Percentiles rank a stretch among this genome's conserved stretches.
phyloP scores from a whole-genome alignment of 2,888 invertebrate genomes.

The Drosophila nr. perissopoda region DNA sequence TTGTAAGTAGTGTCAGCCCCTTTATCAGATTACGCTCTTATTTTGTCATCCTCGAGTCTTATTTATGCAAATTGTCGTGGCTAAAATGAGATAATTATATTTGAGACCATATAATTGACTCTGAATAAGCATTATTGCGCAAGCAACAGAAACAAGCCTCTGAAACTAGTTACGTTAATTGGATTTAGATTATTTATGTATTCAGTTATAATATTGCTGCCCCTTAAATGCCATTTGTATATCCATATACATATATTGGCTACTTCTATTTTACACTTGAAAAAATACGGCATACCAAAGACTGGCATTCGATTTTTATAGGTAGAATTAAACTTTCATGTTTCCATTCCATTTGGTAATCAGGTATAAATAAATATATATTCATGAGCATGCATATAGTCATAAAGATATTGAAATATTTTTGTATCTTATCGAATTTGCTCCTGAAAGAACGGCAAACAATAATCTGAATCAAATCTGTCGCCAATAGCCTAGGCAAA shows the following conservation, averaged over 20 bases:
- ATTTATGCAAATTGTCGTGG: constrained; percentile 19
- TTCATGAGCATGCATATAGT: neutral
- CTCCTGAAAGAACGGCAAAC: neutral
- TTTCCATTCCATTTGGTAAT: neutral
- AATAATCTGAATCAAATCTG: constrained; percentile 10
- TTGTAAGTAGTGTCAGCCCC: constrained; percentile 12
- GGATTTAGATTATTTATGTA: constrained; percentile 5
- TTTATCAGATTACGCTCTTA: constrained; percentile 9
- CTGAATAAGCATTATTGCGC: constrained; percentile 20
- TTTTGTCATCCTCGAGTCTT: constrained; percentile 1
- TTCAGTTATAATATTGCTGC: neutral
- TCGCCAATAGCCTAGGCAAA: neutral
- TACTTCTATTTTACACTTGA: constrained; percentile 1
- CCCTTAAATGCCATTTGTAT: no score
- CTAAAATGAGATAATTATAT: constrained; percentile 20
- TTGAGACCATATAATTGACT: constrained; percentile 5
- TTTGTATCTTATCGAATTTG: constrained; percentile 17
- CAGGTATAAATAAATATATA: neutral
- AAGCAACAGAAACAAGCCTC: neutral
- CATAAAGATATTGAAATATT: constrained; percentile 43
- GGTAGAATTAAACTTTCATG: neutral
- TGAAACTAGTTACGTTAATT: constrained; percentile 16
- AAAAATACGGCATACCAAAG: neutral
- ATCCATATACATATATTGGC: neutral
- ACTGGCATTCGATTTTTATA: neutral